Base-by-base conservation (phyloP, 2,113 vertebrate species). In the Xiphophorus hellerii region DNA sequence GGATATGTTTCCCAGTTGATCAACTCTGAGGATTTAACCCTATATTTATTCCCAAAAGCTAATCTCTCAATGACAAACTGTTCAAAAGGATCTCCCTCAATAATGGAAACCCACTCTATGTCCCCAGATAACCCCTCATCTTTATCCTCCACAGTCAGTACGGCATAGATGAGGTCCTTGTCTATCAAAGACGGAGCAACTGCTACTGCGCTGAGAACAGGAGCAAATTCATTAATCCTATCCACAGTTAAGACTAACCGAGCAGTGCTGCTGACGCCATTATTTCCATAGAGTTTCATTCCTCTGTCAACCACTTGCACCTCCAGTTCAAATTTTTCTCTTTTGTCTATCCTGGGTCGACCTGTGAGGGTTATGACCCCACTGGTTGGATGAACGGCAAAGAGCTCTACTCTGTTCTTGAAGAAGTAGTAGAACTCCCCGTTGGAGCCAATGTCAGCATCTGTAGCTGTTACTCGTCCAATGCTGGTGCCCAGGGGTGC, bases 341-440 rank as follows among this genome's bases (percentile, higher is more conserved):
- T 95, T 27, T 96, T 95, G 65, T 96, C 96, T 0, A 94, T 95
- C 77, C 96, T 96, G 71, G 96, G 92, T 25, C 90, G 94, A 11
- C 96, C 96, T 2, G 95, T 98, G 82, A 99, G 91, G 30, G 96
- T 97, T 82, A 99, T 93, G 42, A 98, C 92, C 2, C 97, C 98
- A 14, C 97, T 99, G 0, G 97, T 98, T 13, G 98, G 98, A 83
- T 99, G 98, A 77, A 99, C 96, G 13, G 97, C 96, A 89, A 99
- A 99, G 27, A 96, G 94, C 27, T 97, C 96, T 58, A 96, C 94
- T 89, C 93, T 96, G 77, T 92, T 96, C 89, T 95, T 97, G 84
- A 99, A 97, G 87, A 97, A 98, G 84, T 99, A 99, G 92, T 99
- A 99, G 90, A 99, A 97, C 90, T 99, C 96, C 30, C 97, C 98